Percentiles rank a stretch among this genome's conserved stretches.
These are phyloP conservation scores for Chrysaora quinquecirrha DNA, from an alignment of 30 jellyfish, hydroid and myxozoan genomes.

Conservation along the genomic window DNA sequence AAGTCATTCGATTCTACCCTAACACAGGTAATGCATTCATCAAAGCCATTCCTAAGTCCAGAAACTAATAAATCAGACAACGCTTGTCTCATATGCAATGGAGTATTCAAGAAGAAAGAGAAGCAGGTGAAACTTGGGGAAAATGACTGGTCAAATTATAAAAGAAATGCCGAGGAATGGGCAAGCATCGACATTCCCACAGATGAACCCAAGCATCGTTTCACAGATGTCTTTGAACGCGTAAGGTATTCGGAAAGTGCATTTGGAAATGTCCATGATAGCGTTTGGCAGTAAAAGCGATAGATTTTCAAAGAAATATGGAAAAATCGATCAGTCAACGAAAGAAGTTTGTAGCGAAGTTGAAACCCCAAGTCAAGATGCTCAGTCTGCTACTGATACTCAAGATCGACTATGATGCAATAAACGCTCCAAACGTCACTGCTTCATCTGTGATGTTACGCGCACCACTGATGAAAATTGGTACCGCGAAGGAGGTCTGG, in stretches of 20 bases:
- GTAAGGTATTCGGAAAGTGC: neutral
- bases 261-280: conserved; percentile 3
- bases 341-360: neutral
- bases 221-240: neutral
- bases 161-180: neutral
- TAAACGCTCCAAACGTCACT: neutral
- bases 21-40: neutral
- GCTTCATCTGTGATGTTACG: conserved; percentile 18
- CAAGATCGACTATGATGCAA: neutral
- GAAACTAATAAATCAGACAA: neutral
- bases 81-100: neutral
- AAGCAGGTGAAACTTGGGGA: neutral
- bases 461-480: neutral
- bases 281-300: neutral
- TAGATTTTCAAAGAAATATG: neutral
- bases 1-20: neutral
- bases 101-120: neutral
- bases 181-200: conserved; percentile 4
- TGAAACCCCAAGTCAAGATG: neutral
- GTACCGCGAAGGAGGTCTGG: conserved; percentile 31
- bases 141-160: neutral
- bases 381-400: too few species aligned
- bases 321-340: neutral
- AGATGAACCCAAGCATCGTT: neutral
- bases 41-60: conserved; percentile 10